Conservation (phyloP, 2,888 invertebrate genomes). For the Orthonevra nobilis region DNA sequence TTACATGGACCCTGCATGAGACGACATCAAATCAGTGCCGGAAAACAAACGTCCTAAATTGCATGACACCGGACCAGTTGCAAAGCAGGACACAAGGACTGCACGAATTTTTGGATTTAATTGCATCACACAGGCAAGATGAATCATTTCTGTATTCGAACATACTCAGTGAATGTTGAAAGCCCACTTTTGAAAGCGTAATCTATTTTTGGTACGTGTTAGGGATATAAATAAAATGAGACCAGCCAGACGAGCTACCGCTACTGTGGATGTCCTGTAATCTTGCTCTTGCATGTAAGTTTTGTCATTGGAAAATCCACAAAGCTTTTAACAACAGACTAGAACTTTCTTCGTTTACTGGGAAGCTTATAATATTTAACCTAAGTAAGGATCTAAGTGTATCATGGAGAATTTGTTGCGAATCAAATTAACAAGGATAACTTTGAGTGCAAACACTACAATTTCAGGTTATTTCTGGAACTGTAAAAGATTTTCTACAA, state of each 20-base stretch:
- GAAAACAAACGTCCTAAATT: neutral
- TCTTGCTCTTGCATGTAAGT: too few relatives aligned
- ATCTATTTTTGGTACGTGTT: too few relatives aligned
- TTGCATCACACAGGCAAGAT: conserved; percentile 54
- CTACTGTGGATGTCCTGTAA: too few relatives aligned
- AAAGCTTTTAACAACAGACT: too few relatives aligned
- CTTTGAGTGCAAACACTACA: conserved; percentile 38
- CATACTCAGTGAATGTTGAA: conserved; percentile 25
- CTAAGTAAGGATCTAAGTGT: conserved; percentile 54
- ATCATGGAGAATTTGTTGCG: conserved; percentile 64
- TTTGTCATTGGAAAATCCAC: too few relatives aligned
- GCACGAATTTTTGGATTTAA: conserved; percentile 59
- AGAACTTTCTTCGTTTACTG: conserved; percentile 4
- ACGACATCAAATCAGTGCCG: neutral
- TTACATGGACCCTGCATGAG: neutral
- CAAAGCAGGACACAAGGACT: conserved; percentile 8
- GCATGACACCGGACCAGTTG: neutral
- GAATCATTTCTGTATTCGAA: conserved; percentile 51
- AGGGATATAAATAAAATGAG: too few relatives aligned
- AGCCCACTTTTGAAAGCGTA: too few relatives aligned
- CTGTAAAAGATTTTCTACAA: too few relatives aligned
- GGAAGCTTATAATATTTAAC: conserved; percentile 19
- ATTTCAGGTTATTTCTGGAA: conserved; percentile 13
- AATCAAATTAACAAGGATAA: conserved; percentile 66
- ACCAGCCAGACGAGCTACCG: too few relatives aligned